These are phyloP conservation scores for Parochlus steinenii DNA, from an alignment of 2,888 invertebrate genomes.

Conservation along the genomic window DNA sequence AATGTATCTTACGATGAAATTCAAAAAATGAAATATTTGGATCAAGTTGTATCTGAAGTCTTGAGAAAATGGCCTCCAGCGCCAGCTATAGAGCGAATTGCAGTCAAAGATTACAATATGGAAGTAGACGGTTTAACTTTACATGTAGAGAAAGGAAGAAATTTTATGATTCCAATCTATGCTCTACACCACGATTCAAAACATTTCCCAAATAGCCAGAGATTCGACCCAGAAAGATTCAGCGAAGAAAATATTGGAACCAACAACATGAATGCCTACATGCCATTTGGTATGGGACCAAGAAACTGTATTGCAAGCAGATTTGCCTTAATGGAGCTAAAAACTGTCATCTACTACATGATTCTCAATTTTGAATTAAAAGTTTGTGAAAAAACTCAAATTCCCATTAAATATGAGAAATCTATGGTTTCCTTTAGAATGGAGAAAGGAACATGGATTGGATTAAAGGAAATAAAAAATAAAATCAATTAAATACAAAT, in stretches of 20 bases:
- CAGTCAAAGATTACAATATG: slow-evolving; percentile 33
- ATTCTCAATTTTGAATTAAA: no score
- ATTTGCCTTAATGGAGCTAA: no score
- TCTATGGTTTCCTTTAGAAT: no score
- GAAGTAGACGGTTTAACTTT: slow-evolving; percentile 19
- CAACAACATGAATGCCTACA: slow-evolving; percentile 31
- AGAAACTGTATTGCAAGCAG: no score
- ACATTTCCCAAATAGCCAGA: slow-evolving; percentile 35
- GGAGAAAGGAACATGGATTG: no score
- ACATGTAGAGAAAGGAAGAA: slow-evolving; percentile 24
- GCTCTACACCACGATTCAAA: slow-evolving; percentile 35
- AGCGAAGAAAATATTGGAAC: slow-evolving; percentile 36
- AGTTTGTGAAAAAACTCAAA: no score
- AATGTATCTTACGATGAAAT: slow-evolving; percentile 35
- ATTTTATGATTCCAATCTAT: slow-evolving; percentile 27
- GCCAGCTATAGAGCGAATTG: slow-evolving; percentile 29
- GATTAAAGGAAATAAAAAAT: no score
- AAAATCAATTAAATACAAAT: no score
- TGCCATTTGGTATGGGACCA: slow-evolving; percentile 42
- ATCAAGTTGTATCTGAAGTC: slow-evolving; percentile 40
- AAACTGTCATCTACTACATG: no score
- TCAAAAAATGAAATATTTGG: slow-evolving; percentile 39
- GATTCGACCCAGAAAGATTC: slow-evolving; percentile 42
- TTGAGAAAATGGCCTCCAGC: slow-evolving; percentile 22
- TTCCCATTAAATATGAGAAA: no score